A percentile compares a stretch with the other conserved stretches of the same genome.
Conservation (phyloP, 2,888 invertebrate genomes). For the Erynnis tages region DNA sequence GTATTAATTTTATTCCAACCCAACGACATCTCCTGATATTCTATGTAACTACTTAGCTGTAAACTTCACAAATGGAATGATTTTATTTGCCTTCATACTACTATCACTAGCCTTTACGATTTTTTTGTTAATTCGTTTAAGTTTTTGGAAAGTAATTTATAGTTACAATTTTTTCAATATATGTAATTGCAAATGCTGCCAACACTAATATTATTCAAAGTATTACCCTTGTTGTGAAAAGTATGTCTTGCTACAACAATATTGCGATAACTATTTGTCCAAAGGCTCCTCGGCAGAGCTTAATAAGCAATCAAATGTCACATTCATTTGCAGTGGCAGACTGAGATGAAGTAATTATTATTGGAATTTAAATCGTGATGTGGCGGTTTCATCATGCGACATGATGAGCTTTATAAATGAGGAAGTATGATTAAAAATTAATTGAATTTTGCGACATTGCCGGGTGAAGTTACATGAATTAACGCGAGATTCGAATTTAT, state of each 20-base stretch:
- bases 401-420: not conserved
- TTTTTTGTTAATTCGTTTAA: too few species aligned
- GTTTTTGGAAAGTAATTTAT: too few species aligned
- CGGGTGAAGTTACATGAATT: too few species aligned
- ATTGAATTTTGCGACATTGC: conserved; percentile 4
- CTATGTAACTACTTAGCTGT: conserved; percentile 24
- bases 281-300: not conserved
- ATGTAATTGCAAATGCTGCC: too few species aligned
- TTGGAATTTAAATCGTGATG: not conserved
- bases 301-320: not conserved
- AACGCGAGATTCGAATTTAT: too few species aligned
- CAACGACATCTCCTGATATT: conserved; percentile 22
- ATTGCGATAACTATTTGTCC: too few species aligned
- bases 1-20: conserved; percentile 16
- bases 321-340: not conserved
- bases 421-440: conserved; percentile 8
- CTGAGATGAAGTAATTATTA: not conserved
- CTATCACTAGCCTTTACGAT: too few species aligned
- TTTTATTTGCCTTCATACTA: conserved; percentile 3
- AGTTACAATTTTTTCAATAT: too few species aligned
- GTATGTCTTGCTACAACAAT: too few species aligned
- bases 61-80: conserved; percentile 17
- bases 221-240: too few species aligned
- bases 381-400: not conserved
- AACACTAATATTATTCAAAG: too few species aligned